Conservation (phyloP, 2,113 vertebrate species). For the Protobothrops flavoviridis region DNA sequence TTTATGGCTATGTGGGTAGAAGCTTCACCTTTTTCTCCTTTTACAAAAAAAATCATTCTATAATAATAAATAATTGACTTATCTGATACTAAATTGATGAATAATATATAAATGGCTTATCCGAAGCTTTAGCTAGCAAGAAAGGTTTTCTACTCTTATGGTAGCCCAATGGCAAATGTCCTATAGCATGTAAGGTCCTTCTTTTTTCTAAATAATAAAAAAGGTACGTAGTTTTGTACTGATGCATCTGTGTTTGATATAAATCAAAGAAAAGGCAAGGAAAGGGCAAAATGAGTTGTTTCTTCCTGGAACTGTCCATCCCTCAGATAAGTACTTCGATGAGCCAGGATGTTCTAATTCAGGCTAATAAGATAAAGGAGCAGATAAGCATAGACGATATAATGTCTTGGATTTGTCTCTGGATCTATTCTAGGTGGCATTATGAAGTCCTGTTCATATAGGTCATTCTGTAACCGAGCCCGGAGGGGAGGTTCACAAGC, state of each 20-base stretch:
- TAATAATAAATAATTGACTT: not conserved
- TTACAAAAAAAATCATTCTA: not conserved
- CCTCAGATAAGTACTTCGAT: not conserved
- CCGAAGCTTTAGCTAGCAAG: not conserved
- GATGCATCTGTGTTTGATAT: not conserved
- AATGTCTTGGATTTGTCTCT: slow-evolving; percentile 23
- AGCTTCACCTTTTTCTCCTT: not conserved
- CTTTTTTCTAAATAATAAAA: not conserved
- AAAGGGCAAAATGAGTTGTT: not conserved
- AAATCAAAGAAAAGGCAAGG: not conserved
- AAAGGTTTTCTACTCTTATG: not conserved
- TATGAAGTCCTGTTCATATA: slow-evolving; percentile 89
- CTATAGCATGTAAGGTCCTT: not conserved
- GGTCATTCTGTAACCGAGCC: slow-evolving; percentile 85
- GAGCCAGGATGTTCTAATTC: not conserved
- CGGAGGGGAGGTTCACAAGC: slow-evolving; percentile 77
- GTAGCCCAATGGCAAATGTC: not conserved
- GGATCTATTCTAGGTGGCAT: slow-evolving; percentile 76
- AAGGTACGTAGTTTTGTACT: fast-evolving
- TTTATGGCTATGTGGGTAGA: too few relatives aligned
- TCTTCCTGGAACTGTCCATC: not conserved
- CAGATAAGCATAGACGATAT: fast-evolving
- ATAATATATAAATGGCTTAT: not conserved
- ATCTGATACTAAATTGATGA: not conserved
- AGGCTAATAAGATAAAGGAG: not conserved